phyloP scores from a whole-genome alignment of 64 coral and sea anemone species.

The Catalaphyllia jardinei region DNA sequence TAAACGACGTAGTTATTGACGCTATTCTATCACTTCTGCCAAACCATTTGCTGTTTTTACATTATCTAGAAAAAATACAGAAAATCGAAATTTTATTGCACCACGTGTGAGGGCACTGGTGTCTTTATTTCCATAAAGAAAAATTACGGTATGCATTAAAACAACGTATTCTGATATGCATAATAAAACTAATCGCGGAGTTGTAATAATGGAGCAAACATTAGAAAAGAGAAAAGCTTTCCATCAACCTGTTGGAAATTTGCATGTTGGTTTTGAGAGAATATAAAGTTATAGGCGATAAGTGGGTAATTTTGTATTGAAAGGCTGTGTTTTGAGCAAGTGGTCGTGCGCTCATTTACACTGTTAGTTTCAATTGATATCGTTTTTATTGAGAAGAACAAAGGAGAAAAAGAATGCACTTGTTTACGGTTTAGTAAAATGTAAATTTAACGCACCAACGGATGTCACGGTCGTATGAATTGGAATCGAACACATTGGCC shows the following conservation, averaged over 20 bases:
- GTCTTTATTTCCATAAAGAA: background rate
- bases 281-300: background rate
- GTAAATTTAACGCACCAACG: slow-evolving; percentile 11
- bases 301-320: background rate
- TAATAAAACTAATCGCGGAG: background rate
- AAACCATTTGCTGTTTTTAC: background rate
- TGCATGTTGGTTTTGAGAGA: slow-evolving; percentile 2
- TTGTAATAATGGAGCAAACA: slow-evolving; percentile 10
- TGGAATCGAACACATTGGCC: background rate
- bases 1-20: background rate
- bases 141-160: background rate
- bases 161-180: background rate
- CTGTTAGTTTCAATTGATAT: background rate
- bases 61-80: background rate
- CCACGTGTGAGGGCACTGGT: background rate
- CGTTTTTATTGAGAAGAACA: background rate
- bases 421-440: slow-evolving; percentile 23
- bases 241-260: slow-evolving; percentile 6
- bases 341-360: background rate
- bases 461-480: background rate
- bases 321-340: background rate
- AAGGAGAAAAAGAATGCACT: background rate
- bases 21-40: background rate
- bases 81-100: background rate
- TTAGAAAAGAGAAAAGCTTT: background rate